phyloP scores from a whole-genome alignment of 2,113 vertebrate genomes.

The Manacus vitellinus region DNA sequence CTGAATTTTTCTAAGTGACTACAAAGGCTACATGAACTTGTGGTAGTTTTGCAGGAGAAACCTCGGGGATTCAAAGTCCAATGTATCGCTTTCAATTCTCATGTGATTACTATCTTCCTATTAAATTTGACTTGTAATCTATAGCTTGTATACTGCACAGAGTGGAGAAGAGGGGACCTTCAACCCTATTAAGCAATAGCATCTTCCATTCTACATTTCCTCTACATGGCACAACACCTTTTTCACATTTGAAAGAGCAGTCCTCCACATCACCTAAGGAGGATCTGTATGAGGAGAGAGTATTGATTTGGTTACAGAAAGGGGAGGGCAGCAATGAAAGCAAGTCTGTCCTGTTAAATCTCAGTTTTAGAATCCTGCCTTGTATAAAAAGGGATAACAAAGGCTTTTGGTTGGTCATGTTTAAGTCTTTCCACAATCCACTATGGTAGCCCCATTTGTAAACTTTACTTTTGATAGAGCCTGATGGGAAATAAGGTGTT shows the following conservation, averaged over 20 bases:
- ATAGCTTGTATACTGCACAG: not conserved
- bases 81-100: not conserved
- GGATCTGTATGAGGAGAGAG: not conserved
- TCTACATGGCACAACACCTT: not conserved
- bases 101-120: not conserved
- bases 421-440: not conserved
- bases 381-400: not conserved
- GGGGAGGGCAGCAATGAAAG: not conserved
- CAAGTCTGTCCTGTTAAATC: not conserved
- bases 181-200: not conserved
- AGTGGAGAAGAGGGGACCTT: not conserved
- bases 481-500: not conserved
- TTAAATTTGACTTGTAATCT: not conserved
- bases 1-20: not conserved
- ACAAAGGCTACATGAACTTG: not conserved
- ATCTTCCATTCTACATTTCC: not conserved
- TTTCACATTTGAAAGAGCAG: not conserved
- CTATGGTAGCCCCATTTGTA: not conserved
- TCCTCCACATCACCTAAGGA: not conserved
- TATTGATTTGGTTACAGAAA: not conserved
- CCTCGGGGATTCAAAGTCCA: not conserved
- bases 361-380: not conserved
- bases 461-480: not conserved
- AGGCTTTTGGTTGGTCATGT: not conserved
- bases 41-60: not conserved